phyloP scores from a whole-genome alignment of 1,140 invertebrate species.

The Drosophila sp. region DNA sequence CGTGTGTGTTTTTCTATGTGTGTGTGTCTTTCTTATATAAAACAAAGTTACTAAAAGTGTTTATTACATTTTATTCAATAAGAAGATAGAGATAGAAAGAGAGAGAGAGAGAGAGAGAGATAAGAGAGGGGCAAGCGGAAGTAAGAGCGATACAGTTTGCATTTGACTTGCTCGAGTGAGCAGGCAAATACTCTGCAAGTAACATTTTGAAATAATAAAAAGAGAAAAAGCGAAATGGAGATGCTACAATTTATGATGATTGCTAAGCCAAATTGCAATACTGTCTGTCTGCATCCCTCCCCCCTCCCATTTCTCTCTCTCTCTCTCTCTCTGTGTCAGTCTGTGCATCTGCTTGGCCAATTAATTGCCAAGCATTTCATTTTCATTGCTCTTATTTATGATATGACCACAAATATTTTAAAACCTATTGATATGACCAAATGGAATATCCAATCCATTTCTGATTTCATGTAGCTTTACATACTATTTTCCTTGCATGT shows the following conservation, averaged over 20 bases:
- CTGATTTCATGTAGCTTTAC: conserved; percentile 1
- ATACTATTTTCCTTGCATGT: conserved; percentile 28
- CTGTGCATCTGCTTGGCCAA: conserved; percentile 44
- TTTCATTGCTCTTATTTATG: conserved; percentile 74
- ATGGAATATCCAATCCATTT: conserved; percentile 38
- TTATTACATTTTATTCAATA: conserved; percentile 82
- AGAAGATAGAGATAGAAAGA: conserved; percentile 1
- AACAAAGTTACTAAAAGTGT: conserved; percentile 80
- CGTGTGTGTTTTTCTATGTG: background rate
- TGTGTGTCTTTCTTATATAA: conserved; percentile 50
- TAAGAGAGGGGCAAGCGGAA: conserved; percentile 1
- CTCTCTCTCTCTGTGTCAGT: conserved; percentile 15
- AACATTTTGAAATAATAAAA: conserved; percentile 74
- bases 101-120: background rate
- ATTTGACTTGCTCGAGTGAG: conserved; percentile 40
- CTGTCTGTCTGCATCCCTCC: background rate
- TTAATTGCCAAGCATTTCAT: conserved; percentile 74
- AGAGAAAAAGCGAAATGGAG: background rate
- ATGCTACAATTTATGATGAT: conserved; percentile 72
- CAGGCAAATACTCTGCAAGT: conserved; percentile 56
- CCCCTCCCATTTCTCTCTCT: background rate
- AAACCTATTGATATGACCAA: conserved; percentile 61
- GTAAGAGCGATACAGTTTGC: conserved; percentile 20
- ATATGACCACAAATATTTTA: conserved; percentile 69
- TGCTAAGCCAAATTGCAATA: conserved; percentile 32